These are phyloP conservation scores for Hypocryptadius cinnamomeus DNA, from an alignment of 2,113 vertebrate genomes.

Conservation along the genomic window DNA sequence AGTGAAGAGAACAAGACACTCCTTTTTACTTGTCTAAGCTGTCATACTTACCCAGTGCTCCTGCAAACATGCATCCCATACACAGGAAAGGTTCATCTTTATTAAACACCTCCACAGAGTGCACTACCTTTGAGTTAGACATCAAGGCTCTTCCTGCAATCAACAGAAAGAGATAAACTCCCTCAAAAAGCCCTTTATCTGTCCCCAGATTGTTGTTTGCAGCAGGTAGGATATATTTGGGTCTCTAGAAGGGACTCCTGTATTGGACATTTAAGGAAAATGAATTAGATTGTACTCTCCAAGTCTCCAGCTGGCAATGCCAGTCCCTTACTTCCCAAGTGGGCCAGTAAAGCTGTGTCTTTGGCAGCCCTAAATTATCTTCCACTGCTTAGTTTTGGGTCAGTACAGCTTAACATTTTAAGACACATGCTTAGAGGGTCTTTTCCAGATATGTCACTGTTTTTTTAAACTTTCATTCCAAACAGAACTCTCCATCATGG, in stretches of 20 bases:
- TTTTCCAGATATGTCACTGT: not conserved
- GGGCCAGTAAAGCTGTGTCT: not conserved
- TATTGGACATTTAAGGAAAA: not conserved
- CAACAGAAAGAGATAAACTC: not conserved
- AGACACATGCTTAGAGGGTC: not conserved
- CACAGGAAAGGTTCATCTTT: not conserved
- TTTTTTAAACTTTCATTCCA: slow-evolving; percentile 19
- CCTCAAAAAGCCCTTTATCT: not conserved
- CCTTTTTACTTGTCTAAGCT: not conserved
- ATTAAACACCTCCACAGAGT: not conserved
- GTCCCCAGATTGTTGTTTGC: not conserved
- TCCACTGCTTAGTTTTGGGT: not conserved
- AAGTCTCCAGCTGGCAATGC: not conserved
- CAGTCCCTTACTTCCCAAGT: not conserved
- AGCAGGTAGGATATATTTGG: not conserved
- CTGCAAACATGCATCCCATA: not conserved
- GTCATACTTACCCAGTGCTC: not conserved
- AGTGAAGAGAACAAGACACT: not conserved
- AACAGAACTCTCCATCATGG: not conserved
- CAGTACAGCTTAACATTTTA: not conserved
- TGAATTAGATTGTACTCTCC: not conserved
- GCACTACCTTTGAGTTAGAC: not conserved
- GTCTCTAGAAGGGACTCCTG: not conserved
- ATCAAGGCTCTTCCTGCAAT: not conserved
- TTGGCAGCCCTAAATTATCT: not conserved